Evolutionary conservation across 2,888 invertebrate species (phyloP), one percentile per base, ranked within the genome.

Genomic region (Agelastica alni): DNA sequence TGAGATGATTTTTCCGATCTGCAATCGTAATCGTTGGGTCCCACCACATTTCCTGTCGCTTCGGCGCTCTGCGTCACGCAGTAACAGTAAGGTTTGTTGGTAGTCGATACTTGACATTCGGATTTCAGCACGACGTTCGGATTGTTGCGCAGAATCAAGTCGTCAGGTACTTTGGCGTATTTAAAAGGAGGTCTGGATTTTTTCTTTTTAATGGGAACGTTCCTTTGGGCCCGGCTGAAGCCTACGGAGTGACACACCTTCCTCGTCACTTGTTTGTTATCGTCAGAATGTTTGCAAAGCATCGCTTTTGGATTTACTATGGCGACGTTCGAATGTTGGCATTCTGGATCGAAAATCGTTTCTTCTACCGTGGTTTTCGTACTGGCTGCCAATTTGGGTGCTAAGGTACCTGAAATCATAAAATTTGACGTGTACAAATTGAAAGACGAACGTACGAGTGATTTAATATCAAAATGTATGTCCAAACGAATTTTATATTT

Each of bases 371-470:
- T 81, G 2, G 86, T 85, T 69, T 83, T 85, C 1, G 87, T 86
- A 2, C 83, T 80, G 51, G 88, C 78, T 75, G 87, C 86, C 52
- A 88, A 83, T 78, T 88, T 88, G 0, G 88, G 88, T 1, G 86
- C 82, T 37, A 88, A 77, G 34, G 87, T 86, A 41, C 88, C n/a
- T n/a, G n/a, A n/a, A n/a, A n/a, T n/a, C n/a, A n/a, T n/a, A n/a
- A n/a, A n/a, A n/a, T n/a, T n/a, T n/a, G n/a, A n/a, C n/a, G n/a
- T n/a, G n/a, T n/a, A n/a, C n/a, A n/a, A n/a, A n/a, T n/a, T n/a
- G n/a, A n/a, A n/a, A n/a, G n/a, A n/a, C n/a, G n/a, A n/a, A n/a
- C n/a, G n/a, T n/a, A n/a, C n/a, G n/a, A n/a, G n/a, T n/a, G n/a
- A n/a, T n/a, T n/a, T n/a, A n/a, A n/a, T n/a, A n/a, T n/a, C n/a